These are phyloP conservation scores for Rhynchopsitta pachyrhyncha DNA, from an alignment of 2,113 vertebrate species.

Conservation along the genomic window DNA sequence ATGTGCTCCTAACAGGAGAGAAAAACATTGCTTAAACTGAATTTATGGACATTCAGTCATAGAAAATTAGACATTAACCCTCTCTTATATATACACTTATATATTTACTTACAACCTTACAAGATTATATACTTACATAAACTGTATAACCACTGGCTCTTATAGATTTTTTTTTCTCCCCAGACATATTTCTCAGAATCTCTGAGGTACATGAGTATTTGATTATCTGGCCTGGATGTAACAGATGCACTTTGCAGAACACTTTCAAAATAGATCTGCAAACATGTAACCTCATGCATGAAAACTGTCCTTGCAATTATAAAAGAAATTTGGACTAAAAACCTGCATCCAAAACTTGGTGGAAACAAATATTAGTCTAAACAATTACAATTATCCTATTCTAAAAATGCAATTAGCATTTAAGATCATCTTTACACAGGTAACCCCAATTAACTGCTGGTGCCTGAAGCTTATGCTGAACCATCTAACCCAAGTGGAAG, in stretches of 20 bases:
- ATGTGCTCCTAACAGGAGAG: not conserved
- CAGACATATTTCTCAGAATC: not conserved
- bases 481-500: fast-evolving
- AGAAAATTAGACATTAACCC: not conserved
- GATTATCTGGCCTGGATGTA: no score
- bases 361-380: not conserved
- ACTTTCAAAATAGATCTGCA: not conserved
- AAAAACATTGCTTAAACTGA: not conserved
- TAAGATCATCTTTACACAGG: not conserved
- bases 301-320: not conserved
- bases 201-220: not conserved
- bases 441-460: not conserved
- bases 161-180: not conserved
- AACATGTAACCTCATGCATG: fast-evolving
- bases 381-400: not conserved
- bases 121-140: not conserved
- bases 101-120: not conserved
- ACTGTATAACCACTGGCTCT: not conserved
- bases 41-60: not conserved
- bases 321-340: not conserved
- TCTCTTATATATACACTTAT: no score
- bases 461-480: not conserved
- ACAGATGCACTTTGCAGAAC: not conserved
- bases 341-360: not conserved
- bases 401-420: not conserved